Evolutionary conservation across 2,797 vertebrate species (phyloP), one percentile per base, ranked within the genome.

Genomic region (Spinus olivaceus): DNA sequence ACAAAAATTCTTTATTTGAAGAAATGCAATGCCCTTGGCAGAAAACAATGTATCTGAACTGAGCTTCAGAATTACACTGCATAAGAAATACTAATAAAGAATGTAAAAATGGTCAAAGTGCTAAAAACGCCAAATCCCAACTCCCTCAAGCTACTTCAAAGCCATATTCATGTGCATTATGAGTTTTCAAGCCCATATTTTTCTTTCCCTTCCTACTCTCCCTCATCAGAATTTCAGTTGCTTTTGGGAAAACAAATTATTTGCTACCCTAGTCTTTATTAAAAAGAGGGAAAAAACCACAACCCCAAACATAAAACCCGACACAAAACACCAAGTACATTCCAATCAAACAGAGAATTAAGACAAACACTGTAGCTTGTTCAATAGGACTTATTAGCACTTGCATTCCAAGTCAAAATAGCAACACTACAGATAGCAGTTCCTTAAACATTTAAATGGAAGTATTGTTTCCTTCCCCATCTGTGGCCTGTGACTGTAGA

Each of bases 281-380:
- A 83, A 72, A 83, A 51, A 39, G 21, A 57, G 2, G 3, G 7
- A 4, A 41, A 63, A 28, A 47, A 7, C 2, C 3, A 49, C 4
- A 25, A 21, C 6, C 7, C 14, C 30, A n/a, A 57, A 49, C 21
- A 24, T 41, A 65, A 71, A 39, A 4, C 0, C 0, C 7, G 6
- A 3, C n/a, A 25, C 8, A 42, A 44, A 37, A 35, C 14, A 41
- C 14, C 9, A 33, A 77, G 5, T 47, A 70, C 8, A 39, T 54
- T 82, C 22, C 28, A 73, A n/a, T 42, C 30, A 76, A 42, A 79
- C 7, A 49, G 16, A 35, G 24, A 81, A 84, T 25, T 53, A 79
- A 50, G 18, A 73, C 10, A 61, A 72, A 50, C 50, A 73, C 23
- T 20, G 21, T 8, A 69, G 18, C 15, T 76, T 72, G n/a, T 53